Conservation (phyloP, 2,113 vertebrate genomes). For the Austrofundulus limnaeus region DNA sequence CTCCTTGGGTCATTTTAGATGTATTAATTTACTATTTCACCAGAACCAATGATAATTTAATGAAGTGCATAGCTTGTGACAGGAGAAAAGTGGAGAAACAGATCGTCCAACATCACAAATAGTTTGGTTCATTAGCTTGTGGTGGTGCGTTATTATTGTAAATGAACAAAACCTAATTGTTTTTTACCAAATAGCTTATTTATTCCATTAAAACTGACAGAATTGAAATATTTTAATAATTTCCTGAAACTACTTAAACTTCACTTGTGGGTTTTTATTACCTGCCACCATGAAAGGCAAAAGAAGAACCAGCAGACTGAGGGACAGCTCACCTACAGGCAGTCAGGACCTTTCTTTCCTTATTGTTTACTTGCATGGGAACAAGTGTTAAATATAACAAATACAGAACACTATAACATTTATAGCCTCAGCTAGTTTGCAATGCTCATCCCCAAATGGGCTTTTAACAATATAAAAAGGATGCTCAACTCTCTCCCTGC, state of each 20-base stretch:
- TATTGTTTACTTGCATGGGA: too few relatives aligned
- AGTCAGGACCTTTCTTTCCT: too few relatives aligned
- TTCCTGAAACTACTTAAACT: not conserved
- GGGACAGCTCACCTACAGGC: too few relatives aligned
- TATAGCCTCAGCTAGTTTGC: too few relatives aligned
- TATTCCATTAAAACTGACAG: not conserved
- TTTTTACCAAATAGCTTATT: not conserved
- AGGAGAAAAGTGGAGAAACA: not conserved
- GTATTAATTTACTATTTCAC: constrained; percentile 22
- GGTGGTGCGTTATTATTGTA: not conserved
- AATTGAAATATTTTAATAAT: not conserved
- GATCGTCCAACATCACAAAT: constrained; percentile 10
- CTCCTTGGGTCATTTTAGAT: constrained; percentile 11
- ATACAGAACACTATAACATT: too few relatives aligned
- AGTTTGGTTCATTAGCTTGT: constrained; percentile 18
- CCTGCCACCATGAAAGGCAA: too few relatives aligned
- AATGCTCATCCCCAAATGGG: too few relatives aligned
- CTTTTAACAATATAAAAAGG: too few relatives aligned
- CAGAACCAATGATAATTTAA: constrained; percentile 1
- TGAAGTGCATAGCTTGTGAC: constrained; percentile 12
- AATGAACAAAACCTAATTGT: not conserved
- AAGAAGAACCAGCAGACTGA: too few relatives aligned
- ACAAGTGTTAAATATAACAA: too few relatives aligned
- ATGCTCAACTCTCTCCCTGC: too few relatives aligned
- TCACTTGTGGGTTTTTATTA: not conserved